Percentiles rank a stretch among this genome's conserved stretches.
Conservation (phyloP, 2,797 vertebrate genomes). For the Vireo griseus region DNA sequence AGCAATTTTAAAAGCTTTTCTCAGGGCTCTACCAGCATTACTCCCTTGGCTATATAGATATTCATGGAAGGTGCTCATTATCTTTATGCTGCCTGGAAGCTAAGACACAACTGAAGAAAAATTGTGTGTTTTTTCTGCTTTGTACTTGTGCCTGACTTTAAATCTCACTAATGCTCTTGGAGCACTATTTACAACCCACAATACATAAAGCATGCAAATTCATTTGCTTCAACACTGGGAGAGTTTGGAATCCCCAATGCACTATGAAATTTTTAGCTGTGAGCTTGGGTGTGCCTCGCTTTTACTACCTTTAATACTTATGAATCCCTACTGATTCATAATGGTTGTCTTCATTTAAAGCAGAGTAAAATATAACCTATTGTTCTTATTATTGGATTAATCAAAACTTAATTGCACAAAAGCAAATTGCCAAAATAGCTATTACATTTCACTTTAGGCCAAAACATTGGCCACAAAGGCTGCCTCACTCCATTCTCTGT, state of each 20-base stretch:
- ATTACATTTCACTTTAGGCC: background rate
- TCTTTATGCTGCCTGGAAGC: background rate
- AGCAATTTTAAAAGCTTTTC: background rate
- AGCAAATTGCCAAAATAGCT: background rate
- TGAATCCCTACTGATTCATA: background rate
- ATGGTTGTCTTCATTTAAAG: background rate
- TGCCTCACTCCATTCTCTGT: slow-evolving; percentile 18
- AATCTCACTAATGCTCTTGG: background rate
- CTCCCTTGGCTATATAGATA: background rate
- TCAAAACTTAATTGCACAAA: slow-evolving; percentile 11
- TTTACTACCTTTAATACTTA: background rate
- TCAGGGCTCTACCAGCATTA: background rate
- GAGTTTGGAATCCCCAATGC: background rate
- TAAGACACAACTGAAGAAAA: background rate
- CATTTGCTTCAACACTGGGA: background rate
- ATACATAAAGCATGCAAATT: background rate
- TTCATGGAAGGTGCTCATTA: background rate
- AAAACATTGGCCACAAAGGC: background rate
- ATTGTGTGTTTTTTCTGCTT: background rate
- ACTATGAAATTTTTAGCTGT: background rate
- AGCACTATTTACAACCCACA: background rate
- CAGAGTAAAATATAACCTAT: background rate
- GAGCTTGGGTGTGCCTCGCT: background rate
- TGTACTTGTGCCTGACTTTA: background rate
- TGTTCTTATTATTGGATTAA: slow-evolving; percentile 10